Base-by-base conservation (phyloP, 1,140 invertebrate species). In the Scaptomyza montana region DNA sequence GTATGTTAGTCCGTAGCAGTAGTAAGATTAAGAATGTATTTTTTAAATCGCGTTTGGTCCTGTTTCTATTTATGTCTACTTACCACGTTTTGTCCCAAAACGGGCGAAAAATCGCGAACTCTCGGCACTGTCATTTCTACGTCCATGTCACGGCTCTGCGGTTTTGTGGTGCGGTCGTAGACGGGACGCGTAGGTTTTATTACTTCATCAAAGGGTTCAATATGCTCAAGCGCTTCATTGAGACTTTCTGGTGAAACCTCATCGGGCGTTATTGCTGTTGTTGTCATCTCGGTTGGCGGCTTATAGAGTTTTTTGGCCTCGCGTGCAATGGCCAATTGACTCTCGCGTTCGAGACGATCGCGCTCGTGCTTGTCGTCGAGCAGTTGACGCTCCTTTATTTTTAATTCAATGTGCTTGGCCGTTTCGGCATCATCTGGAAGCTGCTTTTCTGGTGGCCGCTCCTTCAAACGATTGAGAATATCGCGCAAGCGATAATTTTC, bases 121-220 rank as follows among this genome's bases (percentile, higher is more conserved):
- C 84, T 67, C 33, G 68, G 49, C 92, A 90, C 57, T 92, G 93
- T 9, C 5, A 19, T 54, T 25, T 65, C 68, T 13, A 62, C 66
- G 4, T 65, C 68, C 19, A 60, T 65, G 2, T 50, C 39, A 64
- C 36, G 36, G 39, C 47, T 57, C 62, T 43, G 80, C 5, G 95
- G 95, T 76, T 95, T 95, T 5, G 93, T 93, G 36, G 93, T 93
- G 69, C 95, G 93, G 91, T 95, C 94, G 80, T 95, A 93, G 28
- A 91, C 84, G n/a, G 94, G 94, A n/a, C 60, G 51, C 2, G 28
- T n/a, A 12, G 49, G 47, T 4, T 13, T 10, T 13, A 16, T 2
- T 2, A 33, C 0, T n/a, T 53, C 47, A 1, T 67, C 62, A 39
- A 10, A 8, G 19, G 10, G 5, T n/a, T 39, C 28, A 10, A 8